Conservation (phyloP, 2,888 invertebrate genomes). For the Volucella zonaria region DNA sequence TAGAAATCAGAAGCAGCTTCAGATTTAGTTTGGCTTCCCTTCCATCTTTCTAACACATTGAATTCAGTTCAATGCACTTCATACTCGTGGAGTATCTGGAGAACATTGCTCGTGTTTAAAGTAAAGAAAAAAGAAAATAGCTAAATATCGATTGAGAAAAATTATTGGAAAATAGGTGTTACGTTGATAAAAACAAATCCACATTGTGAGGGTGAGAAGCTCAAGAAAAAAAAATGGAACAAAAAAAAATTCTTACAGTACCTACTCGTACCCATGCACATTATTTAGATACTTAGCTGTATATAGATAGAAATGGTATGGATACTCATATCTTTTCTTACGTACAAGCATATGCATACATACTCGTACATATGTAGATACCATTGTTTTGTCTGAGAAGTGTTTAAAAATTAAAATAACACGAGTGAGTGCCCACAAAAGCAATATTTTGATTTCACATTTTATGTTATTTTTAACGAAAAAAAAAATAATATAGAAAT, state of each 20-base stretch:
- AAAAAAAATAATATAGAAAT: slow-evolving; percentile 4
- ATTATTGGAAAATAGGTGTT: slow-evolving; percentile 58
- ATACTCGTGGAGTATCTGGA: slow-evolving; percentile 6
- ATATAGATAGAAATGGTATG: background rate
- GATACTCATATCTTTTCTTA: too few relatives aligned
- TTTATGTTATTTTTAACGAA: slow-evolving; percentile 9
- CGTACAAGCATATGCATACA: background rate
- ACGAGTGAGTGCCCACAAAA: slow-evolving; percentile 13
- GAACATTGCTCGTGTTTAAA: background rate
- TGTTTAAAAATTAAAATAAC: slow-evolving; percentile 1
- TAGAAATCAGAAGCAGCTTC: slow-evolving; percentile 21
- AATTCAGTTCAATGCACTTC: slow-evolving; percentile 56
- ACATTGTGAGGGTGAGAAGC: slow-evolving; percentile 46
- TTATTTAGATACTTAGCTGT: background rate
- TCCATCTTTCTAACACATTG: slow-evolving; percentile 29
- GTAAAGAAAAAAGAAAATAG: slow-evolving; percentile 7
- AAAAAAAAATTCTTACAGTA: background rate
- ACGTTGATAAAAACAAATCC: slow-evolving; percentile 52
- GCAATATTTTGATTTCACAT: slow-evolving; percentile 23
- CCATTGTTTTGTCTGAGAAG: slow-evolving; percentile 42
- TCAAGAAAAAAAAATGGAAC: slow-evolving; percentile 30
- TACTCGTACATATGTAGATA: background rate
- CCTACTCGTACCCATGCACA: background rate
- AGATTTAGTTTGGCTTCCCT: slow-evolving; percentile 50
- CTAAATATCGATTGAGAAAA: slow-evolving; percentile 45